These are phyloP conservation scores for Euphydryas editha DNA, from an alignment of 2,888 invertebrate species.

Conservation along the genomic window DNA sequence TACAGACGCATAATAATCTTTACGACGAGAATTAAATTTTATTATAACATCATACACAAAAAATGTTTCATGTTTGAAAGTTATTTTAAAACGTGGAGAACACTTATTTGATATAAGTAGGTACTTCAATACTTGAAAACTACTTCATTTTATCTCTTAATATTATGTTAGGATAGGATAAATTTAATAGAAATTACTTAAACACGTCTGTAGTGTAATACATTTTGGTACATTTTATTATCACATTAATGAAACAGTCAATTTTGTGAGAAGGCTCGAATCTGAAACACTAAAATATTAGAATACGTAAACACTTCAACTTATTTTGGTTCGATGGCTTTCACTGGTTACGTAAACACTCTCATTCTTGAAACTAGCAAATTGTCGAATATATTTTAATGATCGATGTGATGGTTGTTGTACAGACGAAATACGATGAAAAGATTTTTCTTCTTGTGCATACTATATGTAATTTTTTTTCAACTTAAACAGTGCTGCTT, in stretches of 20 bases:
- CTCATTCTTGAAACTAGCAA: slow-evolving; percentile 53
- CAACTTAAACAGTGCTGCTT: too few species aligned
- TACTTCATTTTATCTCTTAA: not conserved
- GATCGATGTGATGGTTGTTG: too few species aligned
- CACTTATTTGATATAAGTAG: slow-evolving; percentile 7
- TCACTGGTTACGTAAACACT: too few species aligned
- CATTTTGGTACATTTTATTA: slow-evolving; percentile 13
- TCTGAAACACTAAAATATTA: slow-evolving; percentile 59
- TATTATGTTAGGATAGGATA: not conserved
- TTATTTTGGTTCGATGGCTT: too few species aligned
- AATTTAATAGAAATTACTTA: slow-evolving; percentile 9
- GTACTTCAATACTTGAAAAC: slow-evolving; percentile 6
- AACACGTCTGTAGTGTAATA: not conserved
- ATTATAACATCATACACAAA: not conserved
- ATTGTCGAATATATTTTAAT: slow-evolving; percentile 36
- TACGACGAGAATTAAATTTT: slow-evolving; percentile 1
- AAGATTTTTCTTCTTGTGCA: not conserved
- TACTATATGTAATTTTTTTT: not conserved
- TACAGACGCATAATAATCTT: not conserved
- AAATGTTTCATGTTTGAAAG: not conserved
- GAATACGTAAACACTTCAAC: slow-evolving; percentile 75
- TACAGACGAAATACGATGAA: too few species aligned
- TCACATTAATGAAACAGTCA: not conserved
- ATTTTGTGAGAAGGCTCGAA: slow-evolving; percentile 63
- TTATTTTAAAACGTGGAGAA: slow-evolving; percentile 2